A percentile compares a stretch with the other conserved stretches of the same genome.
Conservation (phyloP, 2,113 vertebrate genomes). For the Nannobrachium achirus region DNA sequence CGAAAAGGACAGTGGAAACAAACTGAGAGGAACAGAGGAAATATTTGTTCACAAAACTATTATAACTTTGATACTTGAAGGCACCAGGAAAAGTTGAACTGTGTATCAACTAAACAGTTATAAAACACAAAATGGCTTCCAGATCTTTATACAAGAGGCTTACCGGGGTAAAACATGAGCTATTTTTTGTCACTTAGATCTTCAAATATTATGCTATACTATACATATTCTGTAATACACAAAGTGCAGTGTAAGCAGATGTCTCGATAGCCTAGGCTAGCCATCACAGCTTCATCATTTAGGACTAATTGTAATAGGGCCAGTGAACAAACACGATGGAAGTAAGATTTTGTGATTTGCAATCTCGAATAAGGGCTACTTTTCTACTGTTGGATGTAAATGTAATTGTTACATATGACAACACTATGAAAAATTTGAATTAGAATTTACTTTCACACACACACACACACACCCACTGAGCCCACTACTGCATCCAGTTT, state of each 20-base stretch:
- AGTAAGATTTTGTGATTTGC: not conserved
- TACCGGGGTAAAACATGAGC: no score
- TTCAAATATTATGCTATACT: not conserved
- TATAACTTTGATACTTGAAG: not conserved
- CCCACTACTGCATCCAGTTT: no score
- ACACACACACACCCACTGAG: no score
- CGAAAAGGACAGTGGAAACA: not conserved
- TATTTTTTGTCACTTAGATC: not conserved
- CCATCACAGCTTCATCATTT: not conserved
- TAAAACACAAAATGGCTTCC: not conserved
- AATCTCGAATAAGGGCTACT: not conserved
- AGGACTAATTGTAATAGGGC: not conserved
- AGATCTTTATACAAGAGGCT: conserved; percentile 14
- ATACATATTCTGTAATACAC: conserved; percentile 6
- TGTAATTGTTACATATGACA: not conserved
- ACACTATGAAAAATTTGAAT: not conserved
- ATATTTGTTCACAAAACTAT: not conserved
- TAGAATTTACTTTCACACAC: not conserved
- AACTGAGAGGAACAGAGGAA: not conserved
- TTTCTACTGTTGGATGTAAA: not conserved
- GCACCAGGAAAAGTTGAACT: conserved; percentile 9
- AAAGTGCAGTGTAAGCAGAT: conserved; percentile 3
- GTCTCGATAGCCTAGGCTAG: not conserved
- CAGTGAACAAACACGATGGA: not conserved
- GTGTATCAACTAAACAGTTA: no score